Evolutionary conservation across 2,888 invertebrate genomes (phyloP), one percentile per base, ranked within the genome.

Genomic region (Aproaerema taeniolella): DNA sequence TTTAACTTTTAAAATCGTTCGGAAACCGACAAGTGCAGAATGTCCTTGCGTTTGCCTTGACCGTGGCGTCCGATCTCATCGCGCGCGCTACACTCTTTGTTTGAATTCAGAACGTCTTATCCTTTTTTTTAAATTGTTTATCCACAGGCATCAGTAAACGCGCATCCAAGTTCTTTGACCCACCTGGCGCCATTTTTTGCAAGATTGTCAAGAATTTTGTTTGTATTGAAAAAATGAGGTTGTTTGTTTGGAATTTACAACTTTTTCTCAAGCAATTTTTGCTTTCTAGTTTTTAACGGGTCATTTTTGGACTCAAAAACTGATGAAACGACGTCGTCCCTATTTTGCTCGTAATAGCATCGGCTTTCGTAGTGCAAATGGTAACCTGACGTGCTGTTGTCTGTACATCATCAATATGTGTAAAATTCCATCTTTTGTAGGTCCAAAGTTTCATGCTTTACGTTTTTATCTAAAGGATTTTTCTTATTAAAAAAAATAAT

Each of bases 31-130:
- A 46, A 43, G 38, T 50, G 54, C 52, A 49, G 30, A 4, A 47
- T 61, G 80, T 81, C 81, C 83, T 80, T 80, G 81, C 71, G 57
- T 43, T 67, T 46, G 74, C 74, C 75, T 78, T 78, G 77, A 71
- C 78, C 65, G 67, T 72, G 69, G 61, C 74, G 74, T 71, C 67
- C 71, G 69, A 59, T 60, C 61, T 67, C 70, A 61, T 60, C 71
- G 52, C 59, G 58, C 54, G 53, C 49, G 62, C 66, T 66, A 62
- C 61, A 71, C 63, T 72, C 82, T 81, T 82, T 81, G 82, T 81
- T 72, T 71, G 67, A 76, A 66, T 61, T 65, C 63, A 65, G 65
- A 62, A 65, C 65, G 49, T 53, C 55, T 46, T 57, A 47, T 57
- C 50, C 54, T 52, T 62, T 75, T 77, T 75, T 74, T 72, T 62